phyloP scores from a whole-genome alignment of 2,113 vertebrate species.

The Corydoras sp. region DNA sequence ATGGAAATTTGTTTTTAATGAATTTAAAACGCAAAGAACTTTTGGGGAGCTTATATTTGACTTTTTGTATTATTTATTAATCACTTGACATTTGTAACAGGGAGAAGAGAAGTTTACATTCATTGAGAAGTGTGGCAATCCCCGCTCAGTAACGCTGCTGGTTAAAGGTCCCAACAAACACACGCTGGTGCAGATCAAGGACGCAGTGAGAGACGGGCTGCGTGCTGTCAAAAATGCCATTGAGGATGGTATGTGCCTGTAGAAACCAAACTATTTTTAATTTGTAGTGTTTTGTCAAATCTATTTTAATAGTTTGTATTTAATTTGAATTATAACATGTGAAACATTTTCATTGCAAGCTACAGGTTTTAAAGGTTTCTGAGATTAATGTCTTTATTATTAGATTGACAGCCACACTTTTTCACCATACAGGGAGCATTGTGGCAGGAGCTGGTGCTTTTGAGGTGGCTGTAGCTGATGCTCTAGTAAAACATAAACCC shows the following conservation, averaged over 20 bases:
- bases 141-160: constrained; percentile 89
- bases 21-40: too few relatives aligned
- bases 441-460: constrained; percentile 83
- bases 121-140: constrained; percentile 89
- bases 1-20: not conserved
- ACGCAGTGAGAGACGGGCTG: constrained; percentile 87
- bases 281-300: too few relatives aligned
- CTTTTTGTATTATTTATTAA: not conserved
- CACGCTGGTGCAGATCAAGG: constrained; percentile 93
- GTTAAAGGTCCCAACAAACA: constrained; percentile 95
- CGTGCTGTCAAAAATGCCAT: constrained; percentile 95
- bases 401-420: too few relatives aligned
- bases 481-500: constrained; percentile 83
- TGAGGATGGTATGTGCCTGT: constrained; percentile 77
- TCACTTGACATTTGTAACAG: constrained; percentile 51
- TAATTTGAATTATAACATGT: too few relatives aligned
- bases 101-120: constrained; percentile 97
- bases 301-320: too few relatives aligned
- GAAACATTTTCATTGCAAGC: too few relatives aligned
- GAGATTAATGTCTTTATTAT: too few relatives aligned
- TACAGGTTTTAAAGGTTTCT: too few relatives aligned
- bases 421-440: constrained; percentile 71
- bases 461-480: constrained; percentile 86
- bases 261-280: not conserved
- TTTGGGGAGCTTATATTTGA: not conserved